Base-by-base conservation (phyloP, 2,888 invertebrate genomes). In the Xestobium rufovillosum region DNA sequence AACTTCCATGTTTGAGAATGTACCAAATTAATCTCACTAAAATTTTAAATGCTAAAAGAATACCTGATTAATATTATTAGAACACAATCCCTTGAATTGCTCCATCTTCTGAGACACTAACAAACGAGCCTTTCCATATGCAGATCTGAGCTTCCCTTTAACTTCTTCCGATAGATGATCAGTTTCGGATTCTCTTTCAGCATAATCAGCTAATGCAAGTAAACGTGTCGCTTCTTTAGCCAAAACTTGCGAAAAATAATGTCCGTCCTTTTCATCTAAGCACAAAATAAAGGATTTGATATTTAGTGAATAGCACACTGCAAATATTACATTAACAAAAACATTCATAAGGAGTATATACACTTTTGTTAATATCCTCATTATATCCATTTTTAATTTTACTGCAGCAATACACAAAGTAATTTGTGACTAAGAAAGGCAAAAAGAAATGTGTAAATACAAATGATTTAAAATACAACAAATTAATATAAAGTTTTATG, bases 31-130 rank as follows among this genome's bases (percentile, higher is more conserved):
- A n/a, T n/a, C n/a, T n/a, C n/a, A n/a, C n/a, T n/a, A n/a, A n/a
- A n/a, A n/a, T n/a, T n/a, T n/a, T n/a, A n/a, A n/a, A n/a, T n/a
- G n/a, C n/a, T n/a, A n/a, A n/a, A n/a, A 27, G 37, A 42, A 39
- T 45, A 63, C 64, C 56, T 61, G 63, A 45, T 54, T 63, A 29
- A 65, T 57, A 41, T 65, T 66, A 46, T 65, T 65, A 12, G 60
- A 58, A 42, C 65, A 66, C 36, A 65, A 49, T 72, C 90, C 92
- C 71, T 84, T 80, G 65, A 96, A 96, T 64, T 96, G 96, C 65
- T 88, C 85, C 78, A 95, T 89, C 65, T 95, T 96, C 69, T 95
- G 89, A 9, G 83, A 80, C 15, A 88, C 82, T 45, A 96, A 69
- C 16, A 96, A 71, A 45, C 87, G 78, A 4, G 92, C 92, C 67